These are phyloP conservation scores for Acromyrmex charruanus DNA, from an alignment of 1,140 invertebrate genomes.

Conservation along the genomic window DNA sequence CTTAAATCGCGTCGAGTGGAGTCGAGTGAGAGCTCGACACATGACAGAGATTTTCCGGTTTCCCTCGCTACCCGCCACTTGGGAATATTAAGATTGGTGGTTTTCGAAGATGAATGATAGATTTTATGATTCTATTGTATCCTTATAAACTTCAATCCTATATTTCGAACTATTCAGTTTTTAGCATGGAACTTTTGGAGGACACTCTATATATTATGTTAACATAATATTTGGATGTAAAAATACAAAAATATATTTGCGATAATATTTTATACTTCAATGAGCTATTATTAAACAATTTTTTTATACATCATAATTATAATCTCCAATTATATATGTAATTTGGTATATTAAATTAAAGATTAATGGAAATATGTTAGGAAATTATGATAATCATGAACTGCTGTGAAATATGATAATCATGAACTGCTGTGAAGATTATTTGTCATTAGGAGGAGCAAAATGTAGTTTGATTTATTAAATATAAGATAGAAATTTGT, in stretches of 20 bases:
- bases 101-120: no score
- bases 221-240: conserved; percentile 14
- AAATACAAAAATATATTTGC: conserved; percentile 4
- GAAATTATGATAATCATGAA: conserved; percentile 15
- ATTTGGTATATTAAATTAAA: neutral
- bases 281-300: conserved; percentile 24
- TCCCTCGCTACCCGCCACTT: no score
- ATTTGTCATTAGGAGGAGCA: neutral
- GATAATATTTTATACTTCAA: neutral
- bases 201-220: neutral
- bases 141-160: no score
- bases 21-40: no score
- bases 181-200: no score
- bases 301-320: neutral
- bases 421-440: neutral
- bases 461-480: conserved; percentile 26
- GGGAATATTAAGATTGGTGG: no score
- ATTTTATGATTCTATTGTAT: no score
- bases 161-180: no score
- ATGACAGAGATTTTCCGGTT: no score
- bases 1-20: no score
- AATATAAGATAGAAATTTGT: conserved; percentile 25
- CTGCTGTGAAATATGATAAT: conserved; percentile 7
- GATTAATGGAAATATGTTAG: neutral
- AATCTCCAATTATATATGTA: neutral